These are phyloP conservation scores for Tenthredo livida DNA, from an alignment of 2,888 invertebrate species.

Conservation along the genomic window DNA sequence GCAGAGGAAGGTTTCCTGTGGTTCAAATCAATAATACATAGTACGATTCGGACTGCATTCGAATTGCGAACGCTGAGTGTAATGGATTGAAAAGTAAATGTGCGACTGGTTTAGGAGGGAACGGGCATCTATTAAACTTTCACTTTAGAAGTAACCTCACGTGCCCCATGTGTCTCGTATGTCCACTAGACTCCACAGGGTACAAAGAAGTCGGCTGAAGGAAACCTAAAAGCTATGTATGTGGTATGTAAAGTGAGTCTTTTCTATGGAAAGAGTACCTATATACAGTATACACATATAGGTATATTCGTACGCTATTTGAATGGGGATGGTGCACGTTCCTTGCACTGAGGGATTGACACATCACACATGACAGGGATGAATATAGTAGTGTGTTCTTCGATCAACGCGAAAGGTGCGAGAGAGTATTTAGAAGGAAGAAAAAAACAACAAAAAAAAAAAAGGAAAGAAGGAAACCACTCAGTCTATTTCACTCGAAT, in stretches of 20 bases:
- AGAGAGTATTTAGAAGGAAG: neutral
- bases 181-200: neutral
- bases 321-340: neutral
- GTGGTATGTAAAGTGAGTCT: neutral
- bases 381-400: neutral
- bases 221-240: neutral
- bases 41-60: conserved; percentile 36
- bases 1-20: conserved; percentile 26
- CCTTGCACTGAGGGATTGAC: neutral
- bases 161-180: conserved; percentile 13
- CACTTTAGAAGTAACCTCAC: conserved; percentile 34
- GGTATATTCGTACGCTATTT: neutral
- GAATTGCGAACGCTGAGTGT: conserved; percentile 17
- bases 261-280: neutral
- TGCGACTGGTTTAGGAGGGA: neutral
- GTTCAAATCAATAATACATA: conserved; percentile 30
- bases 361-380: neutral
- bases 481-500: neutral
- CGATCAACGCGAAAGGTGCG: neutral
- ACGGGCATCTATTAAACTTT: conserved; percentile 35
- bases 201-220: neutral
- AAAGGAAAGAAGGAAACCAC: neutral
- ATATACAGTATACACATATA: too few species aligned
- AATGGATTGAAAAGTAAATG: conserved; percentile 40
- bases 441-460: neutral